A percentile compares a stretch with the other conserved stretches of the same genome.
Conservation (phyloP, 2,113 vertebrate species). For the Philantomba maxwellii region DNA sequence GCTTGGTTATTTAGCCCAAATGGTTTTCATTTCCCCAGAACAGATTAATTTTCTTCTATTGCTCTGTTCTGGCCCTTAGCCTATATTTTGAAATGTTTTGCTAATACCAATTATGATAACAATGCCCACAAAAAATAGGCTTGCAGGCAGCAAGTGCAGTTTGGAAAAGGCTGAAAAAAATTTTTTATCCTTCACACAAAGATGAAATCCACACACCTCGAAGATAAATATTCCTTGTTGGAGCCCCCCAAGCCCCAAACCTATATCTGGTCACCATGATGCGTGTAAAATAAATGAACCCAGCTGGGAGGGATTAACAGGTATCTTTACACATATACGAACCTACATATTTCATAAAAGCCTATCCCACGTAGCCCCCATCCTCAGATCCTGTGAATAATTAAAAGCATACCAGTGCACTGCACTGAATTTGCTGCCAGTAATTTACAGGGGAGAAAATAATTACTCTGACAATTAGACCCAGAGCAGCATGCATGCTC, state of each 20-base stretch:
- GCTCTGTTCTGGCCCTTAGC: not conserved
- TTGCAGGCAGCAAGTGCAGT: not conserved
- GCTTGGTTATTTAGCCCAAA: not conserved
- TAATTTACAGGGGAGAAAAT: constrained; percentile 72
- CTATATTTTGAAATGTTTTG: not conserved
- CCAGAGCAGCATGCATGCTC: not conserved
- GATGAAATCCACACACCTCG: constrained; percentile 46
- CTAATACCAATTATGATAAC: not conserved
- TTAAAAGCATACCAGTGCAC: constrained; percentile 69
- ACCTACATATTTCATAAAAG: constrained; percentile 71
- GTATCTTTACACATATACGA: constrained; percentile 54
- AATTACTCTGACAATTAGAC: constrained; percentile 75
- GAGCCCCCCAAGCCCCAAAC: not conserved
- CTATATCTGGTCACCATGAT: constrained; percentile 59
- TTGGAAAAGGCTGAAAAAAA: not conserved
- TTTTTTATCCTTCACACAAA: constrained; percentile 51
- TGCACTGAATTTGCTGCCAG: constrained; percentile 59
- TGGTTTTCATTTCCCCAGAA: not conserved
- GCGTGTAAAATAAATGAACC: constrained; percentile 73
- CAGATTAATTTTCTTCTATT: not conserved
- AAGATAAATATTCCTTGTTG: constrained; percentile 18
- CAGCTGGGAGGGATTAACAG: constrained; percentile 68
- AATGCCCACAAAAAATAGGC: not conserved
- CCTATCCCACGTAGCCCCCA: constrained; percentile 52
- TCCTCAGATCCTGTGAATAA: constrained; percentile 64